phyloP scores from a whole-genome alignment of 2,113 vertebrate genomes.

The Mormyrus iriodes region DNA sequence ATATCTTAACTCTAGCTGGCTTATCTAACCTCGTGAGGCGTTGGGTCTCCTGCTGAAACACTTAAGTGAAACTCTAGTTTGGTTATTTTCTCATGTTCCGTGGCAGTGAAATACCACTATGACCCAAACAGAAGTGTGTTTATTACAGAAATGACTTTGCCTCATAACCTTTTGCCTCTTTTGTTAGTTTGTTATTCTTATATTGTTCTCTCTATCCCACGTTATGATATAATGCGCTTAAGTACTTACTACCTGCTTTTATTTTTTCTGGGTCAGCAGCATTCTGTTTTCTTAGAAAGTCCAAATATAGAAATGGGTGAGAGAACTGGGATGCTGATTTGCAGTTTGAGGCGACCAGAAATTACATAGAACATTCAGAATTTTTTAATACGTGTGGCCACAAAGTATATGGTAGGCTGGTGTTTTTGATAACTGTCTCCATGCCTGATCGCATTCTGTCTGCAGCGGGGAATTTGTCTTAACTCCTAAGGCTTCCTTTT shows the following conservation, averaged over 20 bases:
- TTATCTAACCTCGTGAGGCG: constrained; percentile 32
- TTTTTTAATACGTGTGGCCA: constrained; percentile 64
- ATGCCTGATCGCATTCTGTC: constrained; percentile 56
- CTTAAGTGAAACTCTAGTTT: constrained; percentile 25
- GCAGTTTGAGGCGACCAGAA: constrained; percentile 62
- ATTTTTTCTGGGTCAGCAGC: constrained; percentile 41
- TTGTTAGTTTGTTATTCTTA: constrained; percentile 4
- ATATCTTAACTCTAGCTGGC: constrained; percentile 36
- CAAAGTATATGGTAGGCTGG: constrained; percentile 61
- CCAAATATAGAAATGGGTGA: constrained; percentile 56
- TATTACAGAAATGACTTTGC: neutral
- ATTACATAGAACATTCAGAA: constrained; percentile 61
- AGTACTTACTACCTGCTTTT: constrained; percentile 50
- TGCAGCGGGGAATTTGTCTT: constrained; percentile 42
- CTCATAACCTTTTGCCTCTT: neutral
- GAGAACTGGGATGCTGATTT: constrained; percentile 58
- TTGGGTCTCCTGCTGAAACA: constrained; percentile 14
- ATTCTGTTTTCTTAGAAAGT: constrained; percentile 49
- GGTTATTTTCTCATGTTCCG: constrained; percentile 3
- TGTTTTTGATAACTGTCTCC: constrained; percentile 60
- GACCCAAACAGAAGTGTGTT: neutral
- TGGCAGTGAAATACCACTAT: neutral
- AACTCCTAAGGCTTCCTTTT: constrained; percentile 30
- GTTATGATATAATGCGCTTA: constrained; percentile 4
- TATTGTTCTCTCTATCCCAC: neutral